phyloP scores from a whole-genome alignment of 2,113 vertebrate genomes.

The Electrona antarctica region DNA sequence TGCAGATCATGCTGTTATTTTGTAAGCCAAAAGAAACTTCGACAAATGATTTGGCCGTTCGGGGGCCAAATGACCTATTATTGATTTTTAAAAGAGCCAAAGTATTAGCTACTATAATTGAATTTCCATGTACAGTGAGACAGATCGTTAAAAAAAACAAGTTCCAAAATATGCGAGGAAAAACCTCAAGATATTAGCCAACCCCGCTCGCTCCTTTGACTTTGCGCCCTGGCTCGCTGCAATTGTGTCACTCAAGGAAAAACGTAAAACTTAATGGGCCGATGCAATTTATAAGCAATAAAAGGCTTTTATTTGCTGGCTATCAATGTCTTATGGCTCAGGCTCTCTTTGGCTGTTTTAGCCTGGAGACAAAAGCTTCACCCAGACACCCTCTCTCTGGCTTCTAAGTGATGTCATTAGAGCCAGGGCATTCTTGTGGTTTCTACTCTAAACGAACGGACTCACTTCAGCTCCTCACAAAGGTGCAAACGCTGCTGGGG shows the following conservation, averaged over 20 bases:
- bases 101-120: neutral
- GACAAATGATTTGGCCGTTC: no score
- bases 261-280: conserved; percentile 64
- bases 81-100: neutral
- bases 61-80: no score
- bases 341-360: conserved; percentile 44
- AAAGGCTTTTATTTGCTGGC: conserved; percentile 65
- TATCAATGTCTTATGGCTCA: conserved; percentile 52
- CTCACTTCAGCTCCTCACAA: conserved; percentile 42
- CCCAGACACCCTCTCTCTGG: conserved; percentile 52
- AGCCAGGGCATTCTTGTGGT: conserved; percentile 51
- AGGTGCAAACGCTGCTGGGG: conserved; percentile 41
- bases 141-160: conserved; percentile 27
- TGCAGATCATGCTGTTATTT: no score
- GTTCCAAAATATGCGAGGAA: conserved; percentile 20
- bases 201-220: conserved; percentile 12
- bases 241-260: conserved; percentile 49
- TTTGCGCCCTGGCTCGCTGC: conserved; percentile 23
- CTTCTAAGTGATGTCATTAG: conserved; percentile 62
- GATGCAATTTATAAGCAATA: conserved; percentile 61
- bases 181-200: conserved; percentile 28
- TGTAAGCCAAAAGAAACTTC: no score
- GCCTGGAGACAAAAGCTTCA: conserved; percentile 56
- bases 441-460: conserved; percentile 40
- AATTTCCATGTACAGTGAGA: conserved; percentile 4